Evolutionary conservation across 2,797 vertebrate species (phyloP).

Genomic region (Argentina silus): DNA sequence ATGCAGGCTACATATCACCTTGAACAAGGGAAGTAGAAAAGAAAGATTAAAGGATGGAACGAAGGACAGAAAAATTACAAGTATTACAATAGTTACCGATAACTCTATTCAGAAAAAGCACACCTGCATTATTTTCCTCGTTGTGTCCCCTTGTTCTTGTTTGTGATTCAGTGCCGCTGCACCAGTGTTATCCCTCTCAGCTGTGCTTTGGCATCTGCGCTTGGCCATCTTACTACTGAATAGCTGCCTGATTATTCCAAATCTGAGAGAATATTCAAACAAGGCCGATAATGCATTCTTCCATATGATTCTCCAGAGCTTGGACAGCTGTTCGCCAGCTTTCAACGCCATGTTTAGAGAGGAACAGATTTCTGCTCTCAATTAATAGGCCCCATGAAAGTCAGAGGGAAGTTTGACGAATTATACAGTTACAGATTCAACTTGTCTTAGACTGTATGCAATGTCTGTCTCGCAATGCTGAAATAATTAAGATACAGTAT

Average conservation of each 20-base stretch:
- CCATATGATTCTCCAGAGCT: conserved; percentile 77
- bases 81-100: not conserved
- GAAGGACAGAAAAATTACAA: not conserved
- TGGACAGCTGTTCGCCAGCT: conserved; percentile 76
- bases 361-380: conserved; percentile 73
- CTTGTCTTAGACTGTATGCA: not conserved
- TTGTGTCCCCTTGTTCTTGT: not conserved
- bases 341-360: conserved; percentile 67
- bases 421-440: conserved; percentile 29
- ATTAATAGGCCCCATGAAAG: conserved; percentile 74
- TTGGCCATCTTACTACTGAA: conserved; percentile 74
- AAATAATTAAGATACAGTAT: conserved; percentile 25
- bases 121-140: conserved; percentile 69
- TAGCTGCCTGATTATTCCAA: conserved; percentile 80
- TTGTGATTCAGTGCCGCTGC: conserved; percentile 55
- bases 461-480: not conserved
- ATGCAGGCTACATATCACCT: conserved; percentile 76
- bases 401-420: conserved; percentile 62
- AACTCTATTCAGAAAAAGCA: conserved; percentile 47
- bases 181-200: conserved; percentile 68
- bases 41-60: conserved; percentile 25
- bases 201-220: conserved; percentile 78
- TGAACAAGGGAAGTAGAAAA: conserved; percentile 53
- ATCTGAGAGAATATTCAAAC: conserved; percentile 78
- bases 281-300: conserved; percentile 78